Evolutionary conservation across 2,888 invertebrate genomes (phyloP).

Genomic region (Gymnocheta viridis): DNA sequence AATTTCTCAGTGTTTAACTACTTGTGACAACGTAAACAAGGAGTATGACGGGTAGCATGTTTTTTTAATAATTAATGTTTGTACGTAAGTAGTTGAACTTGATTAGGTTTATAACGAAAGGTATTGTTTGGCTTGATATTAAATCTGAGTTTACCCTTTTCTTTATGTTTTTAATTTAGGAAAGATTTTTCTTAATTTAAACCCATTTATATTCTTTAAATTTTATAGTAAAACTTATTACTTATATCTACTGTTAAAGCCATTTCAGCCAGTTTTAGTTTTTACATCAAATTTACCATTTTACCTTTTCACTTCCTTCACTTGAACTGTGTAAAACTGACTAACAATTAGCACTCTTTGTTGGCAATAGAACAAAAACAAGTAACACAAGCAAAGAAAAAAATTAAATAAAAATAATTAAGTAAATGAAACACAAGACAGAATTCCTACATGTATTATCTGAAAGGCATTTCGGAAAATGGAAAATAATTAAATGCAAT

Average conservation of each 20-base stretch:
- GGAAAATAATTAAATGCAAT: slow-evolving; percentile 68
- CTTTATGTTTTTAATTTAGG: not conserved
- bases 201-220: not conserved
- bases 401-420: slow-evolving; percentile 31
- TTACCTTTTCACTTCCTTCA: slow-evolving; percentile 26
- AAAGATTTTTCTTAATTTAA: not conserved
- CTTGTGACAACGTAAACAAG: no score
- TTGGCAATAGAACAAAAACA: slow-evolving; percentile 6
- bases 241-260: not conserved
- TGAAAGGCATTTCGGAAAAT: slow-evolving; percentile 44
- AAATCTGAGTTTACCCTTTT: no score
- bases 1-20: no score
- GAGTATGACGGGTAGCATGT: no score
- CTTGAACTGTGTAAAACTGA: slow-evolving; percentile 6
- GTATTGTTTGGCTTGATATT: no score
- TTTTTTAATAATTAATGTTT: no score
- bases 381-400: not conserved
- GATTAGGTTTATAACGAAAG: no score
- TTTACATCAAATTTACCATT: slow-evolving; percentile 1
- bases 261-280: not conserved
- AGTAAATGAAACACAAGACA: slow-evolving; percentile 38
- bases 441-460: slow-evolving; percentile 38
- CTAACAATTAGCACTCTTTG: slow-evolving; percentile 47
- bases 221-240: not conserved
- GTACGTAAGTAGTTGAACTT: no score